Evolutionary conservation across 2,113 vertebrate genomes (phyloP), one percentile per base, ranked within the genome.

Genomic region (Cebidichthys violaceus): DNA sequence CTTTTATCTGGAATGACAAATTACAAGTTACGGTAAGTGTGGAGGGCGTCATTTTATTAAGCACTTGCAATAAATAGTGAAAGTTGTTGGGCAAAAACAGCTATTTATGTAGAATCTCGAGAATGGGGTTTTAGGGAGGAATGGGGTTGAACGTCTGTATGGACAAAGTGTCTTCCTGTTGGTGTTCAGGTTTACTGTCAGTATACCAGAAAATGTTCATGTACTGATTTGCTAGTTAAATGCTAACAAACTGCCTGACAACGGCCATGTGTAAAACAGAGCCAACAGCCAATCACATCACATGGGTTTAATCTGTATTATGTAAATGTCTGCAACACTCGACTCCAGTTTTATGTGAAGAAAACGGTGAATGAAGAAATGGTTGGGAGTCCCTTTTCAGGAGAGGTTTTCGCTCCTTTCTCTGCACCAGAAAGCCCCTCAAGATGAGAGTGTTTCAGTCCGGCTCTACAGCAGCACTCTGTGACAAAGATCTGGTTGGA

Each of bases 11-110:
- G 89, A 94, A 93, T 89, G 90, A 91, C 89, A 86, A 87, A 90
- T 90, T 81, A 82, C 66, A 84, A 81, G 62, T 90, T 86, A 29
- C 78, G 84, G 83, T 82, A 76, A 81, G 72, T 68, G 75, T 81
- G 86, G 61, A 81, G 85, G 86, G 82, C 60, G 70, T 90, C 83
- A 65, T 84, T 70, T 84, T 85, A 70, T 88, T 69, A 86, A 90
- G 89, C 86, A 43, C 72, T 87, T 89, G 81, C 88, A 94, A 95
- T 95, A 95, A 95, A 94, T 95, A 93, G 83, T 90, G 79, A 88
- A 83, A 87, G 87, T 80, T 64, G 75, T 84, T 65, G 88, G 84
- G 81, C 31, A 75, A 83, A 79, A 87, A 79, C 52, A 83, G 70
- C 67, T 70, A 59, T 77, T 83, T 33, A 62, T 81, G 81, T 70